Evolutionary conservation across 1,140 invertebrate genomes (phyloP), one percentile per base, ranked within the genome.

Genomic region (Doryteuthis pealeii): DNA sequence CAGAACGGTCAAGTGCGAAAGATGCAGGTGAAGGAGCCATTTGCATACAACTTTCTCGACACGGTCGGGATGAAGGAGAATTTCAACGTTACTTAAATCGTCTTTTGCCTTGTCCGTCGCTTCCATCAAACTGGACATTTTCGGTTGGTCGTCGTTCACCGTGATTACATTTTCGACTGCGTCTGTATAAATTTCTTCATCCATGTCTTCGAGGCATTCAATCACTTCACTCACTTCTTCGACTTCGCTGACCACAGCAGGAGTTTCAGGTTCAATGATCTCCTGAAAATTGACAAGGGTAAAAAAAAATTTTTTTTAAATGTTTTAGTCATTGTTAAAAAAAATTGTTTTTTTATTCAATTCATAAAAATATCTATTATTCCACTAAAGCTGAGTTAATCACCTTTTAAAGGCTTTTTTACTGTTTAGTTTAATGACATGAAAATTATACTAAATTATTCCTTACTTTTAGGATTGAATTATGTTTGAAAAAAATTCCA

Each of bases 11-110:
- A 6, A n/a, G 10, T 62, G 54, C 10, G 54, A 5, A 18, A 62
- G 54, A 62, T 62, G 78, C 22, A 81, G 58, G 8, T 74, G 40
- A 33, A 18, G 28, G 1, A 79, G 74, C 80, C 80, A 81, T 15
- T 68, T 40, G 35, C 72, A 66, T 10, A 81, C 43, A 28, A 70
- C 73, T n/a, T 72, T n/a, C 22, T 70, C 66, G 54, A 79, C 45
- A n/a, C 26, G 45, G 28, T 28, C 65, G 22, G 72, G 71, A 73
- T 81, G 69, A 15, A 81, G 43, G 5, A 81, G 26, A 8, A 79
- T 31, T 15, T 40, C 26, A 15, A 71, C 33, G 43, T 76, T 71
- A 31, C 75, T 73, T 28, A 81, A 66, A 30, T 71, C 43, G n/a
- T 69, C 70, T 35, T 74, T 49, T 26, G 78, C 72, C 32, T 71